phyloP scores from a whole-genome alignment of 2,797 vertebrate species.

The Mormyrus proboscirostris region DNA sequence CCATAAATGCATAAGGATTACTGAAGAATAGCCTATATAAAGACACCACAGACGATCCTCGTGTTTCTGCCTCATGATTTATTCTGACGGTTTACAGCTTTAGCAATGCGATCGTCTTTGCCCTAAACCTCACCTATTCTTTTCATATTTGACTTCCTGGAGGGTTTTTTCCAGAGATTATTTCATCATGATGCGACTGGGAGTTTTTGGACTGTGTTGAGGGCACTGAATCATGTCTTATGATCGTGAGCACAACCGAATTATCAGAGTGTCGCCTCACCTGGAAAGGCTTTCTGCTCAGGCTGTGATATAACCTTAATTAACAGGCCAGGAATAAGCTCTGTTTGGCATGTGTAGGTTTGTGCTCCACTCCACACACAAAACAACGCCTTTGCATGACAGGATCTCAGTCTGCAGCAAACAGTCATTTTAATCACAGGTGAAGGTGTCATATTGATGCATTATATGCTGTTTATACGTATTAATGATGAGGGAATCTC shows the following conservation, averaged over 20 bases:
- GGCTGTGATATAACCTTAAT: background rate
- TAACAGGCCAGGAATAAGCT: background rate
- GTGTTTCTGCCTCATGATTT: background rate
- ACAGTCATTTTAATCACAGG: background rate
- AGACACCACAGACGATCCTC: background rate
- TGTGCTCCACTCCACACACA: background rate
- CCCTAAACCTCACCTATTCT: background rate
- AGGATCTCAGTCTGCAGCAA: background rate
- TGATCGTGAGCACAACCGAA: background rate
- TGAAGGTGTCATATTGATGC: background rate
- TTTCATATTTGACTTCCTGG: background rate
- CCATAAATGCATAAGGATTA: background rate
- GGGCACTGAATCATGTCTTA: background rate
- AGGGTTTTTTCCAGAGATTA: background rate
- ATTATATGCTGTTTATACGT: background rate
- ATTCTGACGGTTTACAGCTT: background rate
- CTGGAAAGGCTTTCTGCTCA: background rate
- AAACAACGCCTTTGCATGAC: background rate
- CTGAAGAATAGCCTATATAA: background rate
- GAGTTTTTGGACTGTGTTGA: background rate
- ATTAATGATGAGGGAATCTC: background rate
- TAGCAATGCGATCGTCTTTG: background rate
- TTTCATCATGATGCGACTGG: background rate
- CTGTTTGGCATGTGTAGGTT: background rate
- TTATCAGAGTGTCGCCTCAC: background rate